Conservation (phyloP, 2,797 vertebrate genomes). For the Gallinago stenura region DNA sequence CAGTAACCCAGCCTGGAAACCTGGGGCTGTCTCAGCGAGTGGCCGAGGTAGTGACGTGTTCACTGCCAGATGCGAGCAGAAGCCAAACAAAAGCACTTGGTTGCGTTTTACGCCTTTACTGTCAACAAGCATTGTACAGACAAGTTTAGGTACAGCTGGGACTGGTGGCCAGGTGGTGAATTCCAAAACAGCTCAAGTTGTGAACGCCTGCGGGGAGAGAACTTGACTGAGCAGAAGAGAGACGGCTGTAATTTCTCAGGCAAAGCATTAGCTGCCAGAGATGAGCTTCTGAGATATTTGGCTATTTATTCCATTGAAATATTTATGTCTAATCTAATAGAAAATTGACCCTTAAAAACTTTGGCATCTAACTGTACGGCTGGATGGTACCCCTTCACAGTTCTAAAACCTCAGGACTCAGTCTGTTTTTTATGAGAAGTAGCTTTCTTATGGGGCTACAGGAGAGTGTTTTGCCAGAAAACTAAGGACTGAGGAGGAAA, state of each 20-base stretch:
- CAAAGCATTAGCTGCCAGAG: conserved; percentile 38
- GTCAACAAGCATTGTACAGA: conserved; percentile 61
- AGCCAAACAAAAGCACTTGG: conserved; percentile 19
- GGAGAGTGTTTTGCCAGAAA: conserved; percentile 42
- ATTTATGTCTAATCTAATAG: conserved; percentile 20
- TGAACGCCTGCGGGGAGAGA: conserved; percentile 62
- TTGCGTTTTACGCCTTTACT: neutral
- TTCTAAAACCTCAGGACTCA: neutral
- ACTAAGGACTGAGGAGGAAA: neutral
- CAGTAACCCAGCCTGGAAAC: fast-evolving
- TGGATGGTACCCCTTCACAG: neutral
- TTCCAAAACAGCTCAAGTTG: conserved; percentile 69
- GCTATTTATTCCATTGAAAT: conserved; percentile 12
- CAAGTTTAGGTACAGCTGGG: conserved; percentile 65
- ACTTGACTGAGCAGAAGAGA: conserved; percentile 59
- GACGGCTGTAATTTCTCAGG: conserved; percentile 45
- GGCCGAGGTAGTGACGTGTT: neutral
- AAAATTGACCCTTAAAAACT: neutral
- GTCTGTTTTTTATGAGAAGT: neutral
- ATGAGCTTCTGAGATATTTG: conserved; percentile 37
- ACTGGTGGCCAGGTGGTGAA: conserved; percentile 71
- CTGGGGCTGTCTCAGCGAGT: neutral
- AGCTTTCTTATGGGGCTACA: conserved; percentile 1
- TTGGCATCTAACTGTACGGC: neutral
- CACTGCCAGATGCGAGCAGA: neutral